These are phyloP conservation scores for Prosopocoilus inquinatus DNA, from an alignment of 2,888 invertebrate genomes.

Conservation along the genomic window DNA sequence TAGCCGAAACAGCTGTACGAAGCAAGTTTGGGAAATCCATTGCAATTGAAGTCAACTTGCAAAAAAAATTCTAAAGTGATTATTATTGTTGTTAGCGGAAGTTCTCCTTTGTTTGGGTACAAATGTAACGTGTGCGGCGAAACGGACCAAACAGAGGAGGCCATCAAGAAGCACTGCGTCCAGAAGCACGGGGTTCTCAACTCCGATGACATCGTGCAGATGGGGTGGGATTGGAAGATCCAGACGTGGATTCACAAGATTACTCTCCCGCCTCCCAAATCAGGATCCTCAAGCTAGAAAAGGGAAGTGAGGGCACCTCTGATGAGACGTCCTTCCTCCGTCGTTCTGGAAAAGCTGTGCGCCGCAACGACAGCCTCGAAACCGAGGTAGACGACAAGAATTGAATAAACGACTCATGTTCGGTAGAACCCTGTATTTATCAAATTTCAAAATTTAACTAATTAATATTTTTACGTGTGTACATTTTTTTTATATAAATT, in stretches of 20 bases:
- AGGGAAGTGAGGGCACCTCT: conserved; percentile 1
- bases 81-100: too few species aligned
- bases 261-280: conserved; percentile 32
- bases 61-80: too few species aligned
- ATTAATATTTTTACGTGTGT: too few species aligned
- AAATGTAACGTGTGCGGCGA: conserved; percentile 60
- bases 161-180: conserved; percentile 56
- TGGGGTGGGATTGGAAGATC: conserved; percentile 27
- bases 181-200: conserved; percentile 50
- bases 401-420: too few species aligned
- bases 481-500: too few species aligned
- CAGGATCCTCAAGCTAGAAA: conserved; percentile 18
- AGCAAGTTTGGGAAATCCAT: too few species aligned
- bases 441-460: too few species aligned
- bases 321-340: conserved; percentile 19
- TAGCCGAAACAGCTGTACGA: too few species aligned
- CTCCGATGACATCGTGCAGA: conserved; percentile 31
- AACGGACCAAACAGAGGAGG: conserved; percentile 56
- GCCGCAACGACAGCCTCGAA: too few species aligned
- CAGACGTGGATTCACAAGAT: conserved; percentile 39
- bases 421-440: too few species aligned
- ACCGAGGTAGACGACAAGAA: background rate
- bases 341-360: conserved; percentile 6
- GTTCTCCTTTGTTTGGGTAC: too few species aligned
- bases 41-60: too few species aligned